These are phyloP conservation scores for Xiphophorus birchmanni DNA, from an alignment of 2,797 vertebrate species.

Conservation along the genomic window DNA sequence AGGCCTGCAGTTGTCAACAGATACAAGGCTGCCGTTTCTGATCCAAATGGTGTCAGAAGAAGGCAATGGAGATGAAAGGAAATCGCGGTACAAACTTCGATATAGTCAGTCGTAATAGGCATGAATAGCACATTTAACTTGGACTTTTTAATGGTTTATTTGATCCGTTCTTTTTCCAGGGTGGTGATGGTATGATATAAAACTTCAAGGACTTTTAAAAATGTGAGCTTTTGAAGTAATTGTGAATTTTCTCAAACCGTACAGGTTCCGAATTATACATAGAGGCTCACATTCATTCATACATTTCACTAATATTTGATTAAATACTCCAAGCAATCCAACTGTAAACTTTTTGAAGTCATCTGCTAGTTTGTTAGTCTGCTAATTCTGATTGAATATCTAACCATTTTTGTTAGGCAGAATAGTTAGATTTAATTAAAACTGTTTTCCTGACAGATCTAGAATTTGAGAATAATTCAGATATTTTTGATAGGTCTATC, in stretches of 20 bases:
- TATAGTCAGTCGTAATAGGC: background rate
- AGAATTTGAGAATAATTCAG: background rate
- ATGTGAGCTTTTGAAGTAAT: background rate
- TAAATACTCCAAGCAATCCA: background rate
- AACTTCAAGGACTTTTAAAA: background rate
- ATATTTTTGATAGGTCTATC: background rate
- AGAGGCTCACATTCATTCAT: background rate
- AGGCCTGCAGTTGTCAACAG: constrained; percentile 54
- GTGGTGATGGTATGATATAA: background rate
- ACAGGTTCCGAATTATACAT: background rate
- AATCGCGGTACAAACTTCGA: background rate
- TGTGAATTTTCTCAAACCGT: background rate
- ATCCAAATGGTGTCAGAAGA: constrained; percentile 19
- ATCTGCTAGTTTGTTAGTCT: background rate
- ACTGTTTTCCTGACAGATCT: background rate
- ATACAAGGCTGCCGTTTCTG: constrained; percentile 29
- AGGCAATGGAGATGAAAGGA: constrained; percentile 7
- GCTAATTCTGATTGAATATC: background rate
- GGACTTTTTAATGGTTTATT: background rate
- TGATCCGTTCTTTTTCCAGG: background rate
- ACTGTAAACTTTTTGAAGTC: background rate
- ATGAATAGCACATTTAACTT: background rate
- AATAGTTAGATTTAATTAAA: background rate
- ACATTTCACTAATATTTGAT: background rate
- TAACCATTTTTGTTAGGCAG: background rate